Base-by-base conservation (phyloP, 1,140 invertebrate genomes). In the Drosophila guanche region DNA sequence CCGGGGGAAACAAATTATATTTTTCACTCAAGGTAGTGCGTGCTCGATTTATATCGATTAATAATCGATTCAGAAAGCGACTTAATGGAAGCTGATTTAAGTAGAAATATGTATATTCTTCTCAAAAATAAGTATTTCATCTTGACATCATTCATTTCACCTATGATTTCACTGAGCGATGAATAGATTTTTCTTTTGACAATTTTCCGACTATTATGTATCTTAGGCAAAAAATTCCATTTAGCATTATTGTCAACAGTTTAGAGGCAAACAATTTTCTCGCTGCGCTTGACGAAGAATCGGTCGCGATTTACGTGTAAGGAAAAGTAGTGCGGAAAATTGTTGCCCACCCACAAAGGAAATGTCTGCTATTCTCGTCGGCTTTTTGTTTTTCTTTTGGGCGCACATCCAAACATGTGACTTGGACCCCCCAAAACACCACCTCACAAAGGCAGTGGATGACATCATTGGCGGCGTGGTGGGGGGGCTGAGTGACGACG, bases 401-500 rank as follows among this genome's bases (percentile, higher is more conserved):
- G 59, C 66, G 60, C 59, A 46, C 60, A 63, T 77, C 74, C 73
- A 83, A 86, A 88, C 81, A 86, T 86, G 83, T 86, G 81, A 86
- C 83, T 74, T 16, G 63, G 68, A 33, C 14, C 65, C 46, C 60
- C 45, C 41, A 43, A 43, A 56, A 1, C 29, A 33, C 7, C 5
- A 29, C 33, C 4, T 1, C 25, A 1, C 1, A 27, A 5, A 6
- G 33, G 4, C 33, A 37, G 27, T 23, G 53, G 58, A 83, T 86
- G 81, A 86, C 81, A 88, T 86, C 81, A 86, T 79, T 47, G 33
- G 62, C 41, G 65, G 42, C 14, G 29, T 54, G 27, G 46, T 66
- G 73, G 67, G 68, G 55, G 41, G 47, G 22, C 7, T 43, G 69
- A 41, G 57, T 54, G 53, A 76, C 69, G 51, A 37, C 10, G 33